Evolutionary conservation across 2,888 invertebrate species (phyloP).

Genomic region (Ophion costatus): DNA sequence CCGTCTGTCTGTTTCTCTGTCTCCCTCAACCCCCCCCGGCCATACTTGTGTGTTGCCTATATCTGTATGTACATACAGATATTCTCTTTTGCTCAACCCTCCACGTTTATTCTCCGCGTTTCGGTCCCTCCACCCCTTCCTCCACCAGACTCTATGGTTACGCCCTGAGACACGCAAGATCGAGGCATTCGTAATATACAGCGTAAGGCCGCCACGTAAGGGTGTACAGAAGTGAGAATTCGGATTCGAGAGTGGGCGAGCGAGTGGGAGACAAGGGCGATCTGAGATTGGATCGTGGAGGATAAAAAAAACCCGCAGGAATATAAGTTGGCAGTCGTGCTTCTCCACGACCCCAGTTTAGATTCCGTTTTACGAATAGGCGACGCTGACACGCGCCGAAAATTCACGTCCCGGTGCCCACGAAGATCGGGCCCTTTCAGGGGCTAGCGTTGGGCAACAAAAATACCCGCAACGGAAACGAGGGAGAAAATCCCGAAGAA

Average conservation of each 20-base stretch:
- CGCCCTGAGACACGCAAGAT: slow-evolving; percentile 77
- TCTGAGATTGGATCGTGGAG: not conserved
- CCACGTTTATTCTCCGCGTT: slow-evolving; percentile 28
- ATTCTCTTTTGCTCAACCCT: slow-evolving; percentile 49
- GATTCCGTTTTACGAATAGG: not conserved
- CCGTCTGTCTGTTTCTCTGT: slow-evolving; percentile 13
- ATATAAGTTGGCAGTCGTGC: not conserved
- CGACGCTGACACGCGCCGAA: not conserved
- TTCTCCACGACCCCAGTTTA: not conserved
- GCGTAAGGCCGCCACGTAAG: not conserved
- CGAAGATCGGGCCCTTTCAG: too few relatives aligned
- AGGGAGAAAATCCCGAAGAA: too few relatives aligned
- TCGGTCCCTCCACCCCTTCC: slow-evolving; percentile 66
- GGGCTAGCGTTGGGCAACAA: too few relatives aligned
- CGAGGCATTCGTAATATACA: slow-evolving; percentile 55
- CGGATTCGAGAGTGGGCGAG: not conserved
- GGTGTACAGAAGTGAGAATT: not conserved
- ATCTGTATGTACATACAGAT: slow-evolving; percentile 12
- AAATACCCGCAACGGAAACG: too few relatives aligned
- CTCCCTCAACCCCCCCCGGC: not conserved
- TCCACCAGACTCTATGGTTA: slow-evolving; percentile 76
- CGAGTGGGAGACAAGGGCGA: not conserved
- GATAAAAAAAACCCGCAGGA: not conserved
- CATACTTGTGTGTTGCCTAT: not conserved
- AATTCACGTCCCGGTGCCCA: not conserved